Base-by-base conservation (phyloP, 1,140 invertebrate species). In the Aphelenchoides avenae region DNA sequence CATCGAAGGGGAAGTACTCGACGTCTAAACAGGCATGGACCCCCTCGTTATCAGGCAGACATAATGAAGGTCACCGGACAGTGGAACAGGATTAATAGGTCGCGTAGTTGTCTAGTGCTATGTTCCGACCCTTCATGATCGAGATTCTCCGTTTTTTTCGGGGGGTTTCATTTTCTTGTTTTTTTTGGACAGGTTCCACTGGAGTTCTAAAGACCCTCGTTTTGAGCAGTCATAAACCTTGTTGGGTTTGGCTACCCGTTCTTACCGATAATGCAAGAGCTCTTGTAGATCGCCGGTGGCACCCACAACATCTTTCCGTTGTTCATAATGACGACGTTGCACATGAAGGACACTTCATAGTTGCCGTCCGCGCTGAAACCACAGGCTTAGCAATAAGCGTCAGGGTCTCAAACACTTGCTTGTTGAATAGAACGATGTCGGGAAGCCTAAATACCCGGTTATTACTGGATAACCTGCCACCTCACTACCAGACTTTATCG, bases 351-450 rank as follows among this genome's bases (percentile, higher is more conserved):
- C 27, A 94, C 91, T 80, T 96, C 91, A 78, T 94, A 96, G 78
- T 95, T 95, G 15, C 92, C 91, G 80, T 96, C 92, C 72, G 92
- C 91, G 77, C 87, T 89, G 63, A 5, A 50, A 82, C 30, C n/a
- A n/a, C n/a, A n/a, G n/a, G n/a, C n/a, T n/a, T n/a, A n/a, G n/a
- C n/a, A n/a, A n/a, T 40, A 30, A 46, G 54, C n/a, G 3, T n/a
- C 41, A 6, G n/a, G n/a, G n/a, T n/a, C n/a, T n/a, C n/a, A n/a
- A n/a, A n/a, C 6, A 52, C 50, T 85, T 84, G 96, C 93, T 98
- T 99, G 83, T 99, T 99, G 79, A 98, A 98, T 34, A 99, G 84
- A 29, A 98, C 94, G 70, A 99, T 95, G 79, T 99, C 95, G 3
- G 95, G 94, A 78, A 94, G 94, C 94, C 94, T 18, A 18, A 43